A percentile compares a stretch with the other conserved stretches of the same genome.
Conservation (phyloP, 2,113 vertebrate genomes). For the Phalacrocorax pelagicus region DNA sequence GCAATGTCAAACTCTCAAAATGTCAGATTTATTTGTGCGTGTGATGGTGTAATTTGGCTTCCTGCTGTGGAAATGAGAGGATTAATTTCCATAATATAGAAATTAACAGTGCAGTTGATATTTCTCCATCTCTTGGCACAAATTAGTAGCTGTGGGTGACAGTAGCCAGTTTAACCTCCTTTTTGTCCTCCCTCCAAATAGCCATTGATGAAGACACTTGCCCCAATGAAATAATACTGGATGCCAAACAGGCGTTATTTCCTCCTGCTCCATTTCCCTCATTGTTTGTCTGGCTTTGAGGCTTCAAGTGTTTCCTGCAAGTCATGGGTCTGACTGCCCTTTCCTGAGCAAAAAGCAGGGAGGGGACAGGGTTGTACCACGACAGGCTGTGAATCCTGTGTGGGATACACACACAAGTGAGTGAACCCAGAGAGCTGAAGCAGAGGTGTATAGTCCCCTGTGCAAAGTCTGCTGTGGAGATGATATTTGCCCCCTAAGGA, state of each 20-base stretch:
- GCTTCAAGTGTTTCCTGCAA: not conserved
- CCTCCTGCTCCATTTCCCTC: not conserved
- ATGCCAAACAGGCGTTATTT: not conserved
- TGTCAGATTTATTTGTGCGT: conserved; percentile 7
- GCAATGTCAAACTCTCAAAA: conserved; percentile 10
- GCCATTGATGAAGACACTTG: not conserved
- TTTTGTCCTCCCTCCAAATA: not conserved
- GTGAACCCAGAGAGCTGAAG: not conserved
- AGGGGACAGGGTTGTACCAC: not conserved
- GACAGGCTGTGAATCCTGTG: not conserved
- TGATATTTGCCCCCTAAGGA: not conserved
- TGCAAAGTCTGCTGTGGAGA: not conserved
- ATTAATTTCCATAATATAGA: conserved; percentile 40
- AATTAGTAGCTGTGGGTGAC: not conserved
- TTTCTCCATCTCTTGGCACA: not conserved
- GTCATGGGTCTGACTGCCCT: not conserved
- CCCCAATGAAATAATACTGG: not conserved
- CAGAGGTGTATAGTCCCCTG: fast-evolving
- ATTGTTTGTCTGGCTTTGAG: not conserved
- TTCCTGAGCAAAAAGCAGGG: not conserved
- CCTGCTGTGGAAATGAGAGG: conserved; percentile 30
- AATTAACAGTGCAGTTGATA: conserved; percentile 2
- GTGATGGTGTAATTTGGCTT: conserved; percentile 28
- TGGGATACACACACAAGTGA: too few relatives aligned
- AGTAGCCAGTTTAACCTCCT: not conserved